Percentiles rank a stretch among this genome's conserved stretches.
Conservation (phyloP, 1,140 invertebrate genomes). For the Megalonaias nervosa region DNA sequence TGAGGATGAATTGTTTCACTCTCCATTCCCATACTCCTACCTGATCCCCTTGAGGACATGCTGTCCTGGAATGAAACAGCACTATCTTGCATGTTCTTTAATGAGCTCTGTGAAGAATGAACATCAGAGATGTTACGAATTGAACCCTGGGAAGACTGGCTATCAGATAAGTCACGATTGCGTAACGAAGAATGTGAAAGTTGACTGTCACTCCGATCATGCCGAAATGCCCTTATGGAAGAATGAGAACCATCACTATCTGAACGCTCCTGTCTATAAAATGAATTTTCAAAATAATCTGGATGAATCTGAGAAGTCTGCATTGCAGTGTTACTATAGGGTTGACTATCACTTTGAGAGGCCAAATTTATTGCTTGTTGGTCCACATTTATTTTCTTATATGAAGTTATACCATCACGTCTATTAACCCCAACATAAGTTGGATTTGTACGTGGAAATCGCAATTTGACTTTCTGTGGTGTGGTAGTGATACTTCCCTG, state of each 20-base stretch:
- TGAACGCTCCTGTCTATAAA: slow-evolving; percentile 62
- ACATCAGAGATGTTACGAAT: slow-evolving; percentile 68
- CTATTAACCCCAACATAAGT: slow-evolving; percentile 65
- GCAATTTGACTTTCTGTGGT: slow-evolving; percentile 61
- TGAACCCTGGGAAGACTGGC: slow-evolving; percentile 71
- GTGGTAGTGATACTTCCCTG: slow-evolving; percentile 55
- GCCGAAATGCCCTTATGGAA: slow-evolving; percentile 42
- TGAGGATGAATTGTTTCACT: slow-evolving; percentile 11
- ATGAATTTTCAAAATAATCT: slow-evolving; percentile 47
- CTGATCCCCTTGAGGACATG: slow-evolving; percentile 57
- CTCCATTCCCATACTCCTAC: slow-evolving; percentile 41
- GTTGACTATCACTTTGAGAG: slow-evolving; percentile 20
- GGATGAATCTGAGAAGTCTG: slow-evolving; percentile 57
- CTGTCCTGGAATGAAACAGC: slow-evolving; percentile 58
- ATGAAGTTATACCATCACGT: slow-evolving; percentile 59
- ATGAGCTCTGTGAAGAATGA: slow-evolving; percentile 67
- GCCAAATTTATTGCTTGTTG: slow-evolving; percentile 42
- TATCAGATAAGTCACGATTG: slow-evolving; percentile 73
- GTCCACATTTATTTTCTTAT: slow-evolving; percentile 60
- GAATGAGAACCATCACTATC: slow-evolving; percentile 70
- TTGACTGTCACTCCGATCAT: slow-evolving; percentile 56
- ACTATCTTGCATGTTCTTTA: slow-evolving; percentile 62
- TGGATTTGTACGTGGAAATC: slow-evolving; percentile 70
- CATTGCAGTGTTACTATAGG: slow-evolving; percentile 24
- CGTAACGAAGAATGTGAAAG: slow-evolving; percentile 51